Base-by-base conservation (phyloP, 1,140 invertebrate genomes). In the Lasioglossum albipes region DNA sequence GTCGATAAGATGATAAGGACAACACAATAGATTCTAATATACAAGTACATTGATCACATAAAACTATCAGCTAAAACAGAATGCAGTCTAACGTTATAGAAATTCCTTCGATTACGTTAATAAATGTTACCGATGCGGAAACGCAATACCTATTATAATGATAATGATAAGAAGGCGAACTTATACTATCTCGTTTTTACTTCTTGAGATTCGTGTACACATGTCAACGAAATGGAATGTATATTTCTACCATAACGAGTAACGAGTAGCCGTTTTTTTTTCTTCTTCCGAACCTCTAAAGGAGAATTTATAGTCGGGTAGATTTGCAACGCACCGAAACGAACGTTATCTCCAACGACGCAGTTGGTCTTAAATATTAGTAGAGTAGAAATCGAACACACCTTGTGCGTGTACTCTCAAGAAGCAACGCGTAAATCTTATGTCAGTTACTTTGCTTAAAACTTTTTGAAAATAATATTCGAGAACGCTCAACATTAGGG, bases 71-170 rank as follows among this genome's bases (percentile, higher is more conserved):
- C 65, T 80, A 75, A 75, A 69, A 68, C 52, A 67, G 49, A 57
- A 41, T 67, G 42, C 49, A 80, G 65, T 52, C 72, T 83, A 54
- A 69, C 41, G 20, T 74, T 74, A 81, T 84, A 81, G n/a, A 84
- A 84, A 81, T 84, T 84, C 57, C 73, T 85, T 84, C 72, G 57
- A 73, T 84, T 76, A 67, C 57, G 22, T 81, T 70, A 84, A 66
- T 59, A 64, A 74, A 59, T 79, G 41, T 68, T 2, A 64, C 16
- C 54, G 71, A 77, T 72, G 69, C 61, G 59, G 59, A 75, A 68
- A 42, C 61, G 66, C 61, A 16, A 80, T 13, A 68, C 79, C 10
- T 69, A 81, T 42, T 49, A 49, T 36, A 41, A 68, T 1, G 7
- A 62, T 52, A 27, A 45, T 41, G 42, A 62, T 62, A 52, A 41